Conservation (phyloP, 2,797 vertebrate genomes). For the Spheniscus humboldti region DNA sequence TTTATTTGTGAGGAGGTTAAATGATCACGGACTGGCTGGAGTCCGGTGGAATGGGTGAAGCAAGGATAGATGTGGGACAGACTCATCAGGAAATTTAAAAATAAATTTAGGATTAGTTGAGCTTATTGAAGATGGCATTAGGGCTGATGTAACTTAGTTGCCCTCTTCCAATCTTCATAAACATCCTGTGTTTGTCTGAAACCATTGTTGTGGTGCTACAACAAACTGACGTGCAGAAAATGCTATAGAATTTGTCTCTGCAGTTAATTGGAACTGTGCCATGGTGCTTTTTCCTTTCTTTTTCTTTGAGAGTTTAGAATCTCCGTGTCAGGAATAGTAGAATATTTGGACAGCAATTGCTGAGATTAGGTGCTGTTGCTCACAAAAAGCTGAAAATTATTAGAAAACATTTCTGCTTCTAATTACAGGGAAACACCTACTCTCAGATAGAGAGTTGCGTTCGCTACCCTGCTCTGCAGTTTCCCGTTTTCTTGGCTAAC, state of each 20-base stretch:
- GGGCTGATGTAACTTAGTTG: neutral
- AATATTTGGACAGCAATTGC: neutral
- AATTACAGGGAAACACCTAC: neutral
- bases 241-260: neutral
- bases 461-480: neutral
- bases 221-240: neutral
- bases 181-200: neutral
- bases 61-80: neutral
- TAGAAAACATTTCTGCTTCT: neutral
- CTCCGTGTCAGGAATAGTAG: neutral
- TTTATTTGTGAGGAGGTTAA: neutral
- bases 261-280: neutral
- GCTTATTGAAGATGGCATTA: neutral
- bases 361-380: neutral
- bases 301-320: neutral
- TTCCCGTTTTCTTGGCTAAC: constrained; percentile 35
- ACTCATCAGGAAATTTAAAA: neutral
- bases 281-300: neutral
- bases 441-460: neutral
- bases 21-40: neutral
- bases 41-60: neutral
- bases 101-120: neutral
- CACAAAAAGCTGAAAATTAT: neutral
- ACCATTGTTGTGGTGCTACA: neutral
- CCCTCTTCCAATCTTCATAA: neutral